Evolutionary conservation across 2,113 vertebrate genomes (phyloP).

Genomic region (Chionis minor): DNA sequence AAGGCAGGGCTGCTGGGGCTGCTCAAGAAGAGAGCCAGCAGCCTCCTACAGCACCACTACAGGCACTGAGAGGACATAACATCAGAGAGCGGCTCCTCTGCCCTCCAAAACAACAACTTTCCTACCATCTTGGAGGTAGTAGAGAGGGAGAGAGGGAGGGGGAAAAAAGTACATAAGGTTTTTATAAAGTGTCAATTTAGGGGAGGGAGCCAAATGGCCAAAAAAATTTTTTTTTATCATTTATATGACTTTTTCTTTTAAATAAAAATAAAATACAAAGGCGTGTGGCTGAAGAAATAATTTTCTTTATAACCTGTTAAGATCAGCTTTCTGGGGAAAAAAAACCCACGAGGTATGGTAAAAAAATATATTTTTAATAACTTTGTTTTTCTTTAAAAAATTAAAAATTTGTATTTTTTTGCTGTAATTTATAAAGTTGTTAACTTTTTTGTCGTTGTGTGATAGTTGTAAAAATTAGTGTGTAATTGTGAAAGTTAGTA

Average conservation of each 20-base stretch:
- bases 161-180: slow-evolving; percentile 42
- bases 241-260: background rate
- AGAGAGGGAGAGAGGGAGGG: slow-evolving; percentile 54
- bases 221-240: background rate
- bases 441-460: background rate
- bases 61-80: slow-evolving; percentile 98
- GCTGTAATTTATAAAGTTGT: background rate
- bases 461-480: background rate
- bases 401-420: background rate
- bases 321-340: slow-evolving; percentile 18
- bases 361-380: background rate
- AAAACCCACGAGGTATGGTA: slow-evolving; percentile 19
- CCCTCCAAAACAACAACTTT: slow-evolving; percentile 94
- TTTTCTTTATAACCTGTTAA: slow-evolving; percentile 31
- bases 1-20: slow-evolving; percentile 93
- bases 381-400: background rate
- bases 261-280: slow-evolving; percentile 22
- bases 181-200: slow-evolving; percentile 48
- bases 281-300: background rate
- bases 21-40: slow-evolving; percentile 84
- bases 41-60: slow-evolving; percentile 99
- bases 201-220: background rate
- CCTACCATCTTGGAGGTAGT: slow-evolving; percentile 96
- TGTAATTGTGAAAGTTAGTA: slow-evolving; percentile 17
- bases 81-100: slow-evolving; percentile 81